These are phyloP conservation scores for Coracopsis vasa DNA, from an alignment of 2,113 vertebrate genomes.

Conservation along the genomic window DNA sequence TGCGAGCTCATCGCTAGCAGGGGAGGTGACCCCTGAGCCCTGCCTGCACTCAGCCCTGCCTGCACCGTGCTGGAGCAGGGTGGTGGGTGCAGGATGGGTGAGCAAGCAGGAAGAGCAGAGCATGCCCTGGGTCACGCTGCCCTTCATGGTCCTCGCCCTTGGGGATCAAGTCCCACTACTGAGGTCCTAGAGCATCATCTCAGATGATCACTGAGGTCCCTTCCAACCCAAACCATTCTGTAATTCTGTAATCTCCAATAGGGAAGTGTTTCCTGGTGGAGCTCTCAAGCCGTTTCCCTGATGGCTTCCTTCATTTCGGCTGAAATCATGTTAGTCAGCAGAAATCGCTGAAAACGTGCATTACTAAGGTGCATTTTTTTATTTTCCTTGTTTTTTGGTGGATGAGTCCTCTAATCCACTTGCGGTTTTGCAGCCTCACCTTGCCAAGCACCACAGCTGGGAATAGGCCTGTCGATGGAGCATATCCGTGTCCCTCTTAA, in stretches of 20 bases:
- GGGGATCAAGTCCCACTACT: not conserved
- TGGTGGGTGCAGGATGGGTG: not conserved
- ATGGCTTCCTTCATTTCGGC: accelerated
- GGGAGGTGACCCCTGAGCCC: not conserved
- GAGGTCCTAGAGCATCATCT: not conserved
- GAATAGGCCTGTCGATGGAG: not conserved
- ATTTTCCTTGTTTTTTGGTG: not conserved
- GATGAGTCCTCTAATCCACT: not conserved
- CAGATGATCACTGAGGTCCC: not conserved
- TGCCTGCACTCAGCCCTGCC: not conserved
- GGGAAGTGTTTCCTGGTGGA: accelerated
- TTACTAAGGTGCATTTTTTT: not conserved
- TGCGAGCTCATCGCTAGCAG: accelerated
- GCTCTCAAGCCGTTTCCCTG: accelerated
- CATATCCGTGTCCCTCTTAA: not conserved
- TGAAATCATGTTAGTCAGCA: not conserved
- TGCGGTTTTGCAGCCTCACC: not conserved
- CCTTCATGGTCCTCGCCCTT: accelerated
- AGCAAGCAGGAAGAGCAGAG: not conserved
- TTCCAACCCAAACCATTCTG: not conserved
- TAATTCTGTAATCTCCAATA: not conserved
- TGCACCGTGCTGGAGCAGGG: accelerated
- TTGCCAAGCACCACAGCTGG: accelerated
- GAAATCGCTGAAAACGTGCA: not conserved
- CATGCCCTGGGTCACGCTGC: accelerated